Evolutionary conservation across 2,113 vertebrate species (phyloP).

Genomic region (Phylloscopus trochilus): DNA sequence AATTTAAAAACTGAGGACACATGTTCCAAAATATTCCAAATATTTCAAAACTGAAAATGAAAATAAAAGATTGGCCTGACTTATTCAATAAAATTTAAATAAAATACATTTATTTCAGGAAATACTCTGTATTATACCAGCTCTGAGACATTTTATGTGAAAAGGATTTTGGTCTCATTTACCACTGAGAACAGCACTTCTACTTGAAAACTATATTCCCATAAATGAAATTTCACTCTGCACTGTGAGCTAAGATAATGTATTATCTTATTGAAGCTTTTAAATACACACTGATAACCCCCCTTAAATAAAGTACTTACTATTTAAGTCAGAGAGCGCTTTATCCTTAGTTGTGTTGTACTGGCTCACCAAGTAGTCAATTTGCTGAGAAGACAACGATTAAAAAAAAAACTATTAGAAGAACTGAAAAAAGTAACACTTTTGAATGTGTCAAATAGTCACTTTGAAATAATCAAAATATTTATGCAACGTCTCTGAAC

Average conservation of each 20-base stretch:
- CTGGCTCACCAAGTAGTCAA: constrained; percentile 84
- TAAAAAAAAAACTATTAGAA: background rate
- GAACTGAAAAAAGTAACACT: background rate
- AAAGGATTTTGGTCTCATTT: background rate
- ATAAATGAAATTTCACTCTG: background rate
- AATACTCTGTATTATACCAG: background rate
- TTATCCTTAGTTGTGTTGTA: constrained; percentile 85
- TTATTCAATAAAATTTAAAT: background rate
- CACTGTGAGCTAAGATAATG: background rate
- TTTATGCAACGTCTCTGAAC: background rate
- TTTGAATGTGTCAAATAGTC: background rate
- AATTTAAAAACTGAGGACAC: background rate
- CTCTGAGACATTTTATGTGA: background rate
- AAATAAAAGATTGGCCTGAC: background rate
- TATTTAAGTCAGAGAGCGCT: constrained; percentile 86
- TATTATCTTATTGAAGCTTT: background rate
- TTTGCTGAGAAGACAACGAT: constrained; percentile 81
- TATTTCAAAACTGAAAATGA: background rate
- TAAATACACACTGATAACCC: background rate
- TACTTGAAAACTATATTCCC: background rate
- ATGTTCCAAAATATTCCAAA: background rate
- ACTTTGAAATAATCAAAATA: background rate
- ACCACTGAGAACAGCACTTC: background rate
- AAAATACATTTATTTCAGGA: background rate
- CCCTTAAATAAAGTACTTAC: constrained; percentile 78